phyloP scores from a whole-genome alignment of 2,888 invertebrate genomes.

The Calliopum simillimum region DNA sequence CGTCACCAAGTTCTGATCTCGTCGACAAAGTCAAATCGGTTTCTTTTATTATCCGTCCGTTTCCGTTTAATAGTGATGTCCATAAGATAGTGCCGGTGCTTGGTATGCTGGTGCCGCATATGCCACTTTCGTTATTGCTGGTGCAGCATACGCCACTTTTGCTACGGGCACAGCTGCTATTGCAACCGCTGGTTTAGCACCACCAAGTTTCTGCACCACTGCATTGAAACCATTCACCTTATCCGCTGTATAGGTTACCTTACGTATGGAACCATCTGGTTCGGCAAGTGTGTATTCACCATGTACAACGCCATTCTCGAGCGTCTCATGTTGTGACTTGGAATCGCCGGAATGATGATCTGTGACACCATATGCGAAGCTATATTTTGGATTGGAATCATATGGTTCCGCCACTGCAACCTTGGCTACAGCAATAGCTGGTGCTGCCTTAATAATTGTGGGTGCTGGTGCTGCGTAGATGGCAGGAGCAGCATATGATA shows the following conservation, averaged over 20 bases:
- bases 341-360: conserved; percentile 74
- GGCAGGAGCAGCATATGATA: conserved; percentile 48
- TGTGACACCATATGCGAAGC: conserved; percentile 77
- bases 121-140: conserved; percentile 52
- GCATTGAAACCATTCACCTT: conserved; percentile 77
- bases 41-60: background rate
- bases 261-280: conserved; percentile 74
- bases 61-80: conserved; percentile 43
- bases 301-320: conserved; percentile 75
- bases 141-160: conserved; percentile 57
- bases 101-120: conserved; percentile 53
- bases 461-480: conserved; percentile 46
- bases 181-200: conserved; percentile 50
- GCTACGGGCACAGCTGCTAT: conserved; percentile 52
- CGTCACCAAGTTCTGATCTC: too few relatives aligned
- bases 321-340: conserved; percentile 69
- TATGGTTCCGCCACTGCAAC: conserved; percentile 57
- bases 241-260: conserved; percentile 76
- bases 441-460: conserved; percentile 49
- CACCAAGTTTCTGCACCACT: conserved; percentile 71
- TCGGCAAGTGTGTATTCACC: conserved; percentile 75
- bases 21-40: conserved; percentile 21
- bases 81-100: conserved; percentile 48
- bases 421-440: conserved; percentile 57
- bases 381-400: conserved; percentile 72